Evolutionary conservation across 2,113 vertebrate genomes (phyloP).

Genomic region (Uropsilus gracilis): DNA sequence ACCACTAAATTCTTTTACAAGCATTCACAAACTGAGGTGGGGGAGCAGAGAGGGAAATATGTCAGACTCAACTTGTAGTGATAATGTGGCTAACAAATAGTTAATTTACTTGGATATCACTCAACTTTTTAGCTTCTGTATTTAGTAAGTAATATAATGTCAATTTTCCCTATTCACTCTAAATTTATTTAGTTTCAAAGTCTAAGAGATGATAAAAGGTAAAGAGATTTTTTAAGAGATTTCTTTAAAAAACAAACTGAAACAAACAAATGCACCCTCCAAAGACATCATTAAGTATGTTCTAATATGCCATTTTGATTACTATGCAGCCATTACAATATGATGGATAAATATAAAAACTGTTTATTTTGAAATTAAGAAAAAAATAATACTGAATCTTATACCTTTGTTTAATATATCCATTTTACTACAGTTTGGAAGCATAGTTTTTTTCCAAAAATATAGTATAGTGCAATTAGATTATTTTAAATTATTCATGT

Average conservation of each 20-base stretch:
- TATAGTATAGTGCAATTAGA: neutral
- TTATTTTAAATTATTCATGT: neutral
- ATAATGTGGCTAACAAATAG: neutral
- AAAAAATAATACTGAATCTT: neutral
- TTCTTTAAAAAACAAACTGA: neutral
- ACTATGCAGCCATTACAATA: neutral
- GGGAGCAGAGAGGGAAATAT: neutral
- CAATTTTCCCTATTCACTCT: neutral
- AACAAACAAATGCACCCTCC: neutral
- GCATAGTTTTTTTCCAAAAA: neutral
- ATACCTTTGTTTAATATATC: neutral
- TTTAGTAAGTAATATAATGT: neutral
- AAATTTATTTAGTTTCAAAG: neutral
- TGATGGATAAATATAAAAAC: neutral
- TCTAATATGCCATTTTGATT: neutral
- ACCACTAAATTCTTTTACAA: neutral
- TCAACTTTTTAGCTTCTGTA: neutral
- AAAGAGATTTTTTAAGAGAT: neutral
- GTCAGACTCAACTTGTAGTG: neutral
- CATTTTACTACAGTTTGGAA: neutral
- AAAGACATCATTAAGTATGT: neutral
- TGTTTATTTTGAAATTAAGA: constrained; percentile 24
- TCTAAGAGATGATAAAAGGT: neutral
- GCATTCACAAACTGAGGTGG: neutral
- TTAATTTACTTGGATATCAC: neutral